Evolutionary conservation across 2,797 vertebrate species (phyloP).

Genomic region (Chelon labrosus): DNA sequence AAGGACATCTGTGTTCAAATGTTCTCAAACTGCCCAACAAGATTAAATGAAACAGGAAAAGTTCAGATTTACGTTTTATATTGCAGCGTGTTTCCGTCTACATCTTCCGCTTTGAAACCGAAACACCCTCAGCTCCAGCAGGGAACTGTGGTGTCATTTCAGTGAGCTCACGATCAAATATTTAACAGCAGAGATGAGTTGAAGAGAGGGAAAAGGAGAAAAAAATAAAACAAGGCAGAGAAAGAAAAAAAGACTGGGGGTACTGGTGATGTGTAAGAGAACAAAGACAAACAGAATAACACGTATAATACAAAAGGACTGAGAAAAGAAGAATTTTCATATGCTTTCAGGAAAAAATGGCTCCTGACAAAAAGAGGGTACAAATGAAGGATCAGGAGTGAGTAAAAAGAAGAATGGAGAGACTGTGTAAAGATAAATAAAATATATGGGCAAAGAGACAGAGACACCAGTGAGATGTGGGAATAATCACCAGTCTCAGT

Average conservation of each 20-base stretch:
- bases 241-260: slow-evolving; percentile 7
- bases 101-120: slow-evolving; percentile 44
- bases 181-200: slow-evolving; percentile 58
- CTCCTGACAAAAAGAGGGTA: background rate
- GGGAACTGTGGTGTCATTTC: slow-evolving; percentile 56
- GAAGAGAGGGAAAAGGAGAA: background rate
- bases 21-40: slow-evolving; percentile 7
- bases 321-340: slow-evolving; percentile 23
- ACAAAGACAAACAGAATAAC: slow-evolving; percentile 26
- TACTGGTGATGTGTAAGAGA: background rate
- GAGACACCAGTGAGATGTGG: background rate
- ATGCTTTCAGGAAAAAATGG: slow-evolving; percentile 6
- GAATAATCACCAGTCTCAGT: slow-evolving; percentile 21
- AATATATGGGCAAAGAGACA: background rate
- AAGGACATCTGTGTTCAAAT: slow-evolving; percentile 5
- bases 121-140: slow-evolving; percentile 45
- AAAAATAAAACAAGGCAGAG: slow-evolving; percentile 24
- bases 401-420: slow-evolving; percentile 6
- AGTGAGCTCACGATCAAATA: slow-evolving; percentile 63
- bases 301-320: slow-evolving; percentile 19
- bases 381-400: slow-evolving; percentile 1
- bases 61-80: slow-evolving; percentile 49
- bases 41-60: slow-evolving; percentile 30
- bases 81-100: slow-evolving; percentile 36
- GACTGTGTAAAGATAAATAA: slow-evolving; percentile 17